phyloP scores from a whole-genome alignment of 1,140 invertebrate species.

The Rhagoletis pomonella region DNA sequence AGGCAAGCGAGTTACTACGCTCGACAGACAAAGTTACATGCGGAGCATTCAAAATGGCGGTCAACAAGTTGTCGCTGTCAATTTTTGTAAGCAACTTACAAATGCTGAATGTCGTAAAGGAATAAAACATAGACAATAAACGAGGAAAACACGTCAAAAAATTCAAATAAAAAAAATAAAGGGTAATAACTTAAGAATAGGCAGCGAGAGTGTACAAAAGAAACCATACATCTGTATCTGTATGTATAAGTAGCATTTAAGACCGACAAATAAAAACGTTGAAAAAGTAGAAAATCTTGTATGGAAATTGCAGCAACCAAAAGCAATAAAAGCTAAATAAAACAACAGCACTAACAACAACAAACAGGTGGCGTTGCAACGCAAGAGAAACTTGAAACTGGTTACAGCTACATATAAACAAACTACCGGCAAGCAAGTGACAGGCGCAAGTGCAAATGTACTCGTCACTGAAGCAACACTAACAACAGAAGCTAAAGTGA shows the following conservation, averaged over 20 bases:
- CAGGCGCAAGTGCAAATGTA: constrained; percentile 33
- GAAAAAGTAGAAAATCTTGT: constrained; percentile 12
- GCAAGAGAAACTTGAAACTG: constrained; percentile 31
- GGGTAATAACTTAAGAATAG: too few species aligned
- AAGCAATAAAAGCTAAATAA: not conserved
- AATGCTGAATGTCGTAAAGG: not conserved
- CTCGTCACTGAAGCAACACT: not conserved
- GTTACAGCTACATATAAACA: not conserved
- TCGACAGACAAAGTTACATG: not conserved
- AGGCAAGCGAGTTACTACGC: not conserved
- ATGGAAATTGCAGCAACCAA: not conserved
- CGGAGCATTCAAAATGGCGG: constrained; percentile 25
- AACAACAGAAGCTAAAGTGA: not conserved
- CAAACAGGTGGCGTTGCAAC: not conserved
- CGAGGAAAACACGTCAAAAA: too few species aligned
- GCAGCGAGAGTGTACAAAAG: too few species aligned
- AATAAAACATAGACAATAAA: too few species aligned
- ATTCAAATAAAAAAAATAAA: too few species aligned
- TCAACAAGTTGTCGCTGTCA: constrained; percentile 23
- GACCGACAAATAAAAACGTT: too few species aligned
- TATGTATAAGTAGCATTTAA: too few species aligned
- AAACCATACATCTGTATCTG: too few species aligned
- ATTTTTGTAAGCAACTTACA: constrained; percentile 6
- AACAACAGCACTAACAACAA: not conserved
- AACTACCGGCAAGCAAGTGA: constrained; percentile 27